Evolutionary conservation across 1,140 invertebrate genomes (phyloP).

Genomic region (Papilio polyxenes): DNA sequence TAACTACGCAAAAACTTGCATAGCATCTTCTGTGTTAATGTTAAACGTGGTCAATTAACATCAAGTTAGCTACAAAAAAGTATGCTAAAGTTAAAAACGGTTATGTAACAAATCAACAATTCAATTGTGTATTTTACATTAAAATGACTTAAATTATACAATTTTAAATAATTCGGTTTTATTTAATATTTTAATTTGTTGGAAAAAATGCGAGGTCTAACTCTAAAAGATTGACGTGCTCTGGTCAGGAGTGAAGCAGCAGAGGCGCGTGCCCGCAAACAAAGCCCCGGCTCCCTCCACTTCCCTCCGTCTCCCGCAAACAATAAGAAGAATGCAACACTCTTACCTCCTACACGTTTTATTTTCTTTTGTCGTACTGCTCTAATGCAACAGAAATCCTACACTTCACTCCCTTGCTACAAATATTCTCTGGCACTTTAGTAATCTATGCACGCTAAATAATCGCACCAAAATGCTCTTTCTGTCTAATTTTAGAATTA

Average conservation of each 20-base stretch:
- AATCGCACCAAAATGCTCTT: too few relatives aligned
- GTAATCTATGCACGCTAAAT: background rate
- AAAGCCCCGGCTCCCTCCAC: slow-evolving; percentile 49
- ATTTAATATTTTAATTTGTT: background rate
- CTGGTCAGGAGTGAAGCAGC: slow-evolving; percentile 43
- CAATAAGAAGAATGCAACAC: slow-evolving; percentile 63
- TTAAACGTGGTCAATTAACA: background rate
- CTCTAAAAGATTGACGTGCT: slow-evolving; percentile 49
- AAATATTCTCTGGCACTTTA: slow-evolving; percentile 21
- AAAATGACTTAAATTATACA: background rate
- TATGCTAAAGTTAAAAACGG: background rate
- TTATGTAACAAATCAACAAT: background rate
- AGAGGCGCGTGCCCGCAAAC: slow-evolving; percentile 61
- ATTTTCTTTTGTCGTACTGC: slow-evolving; percentile 53
- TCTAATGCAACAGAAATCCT: slow-evolving; percentile 51
- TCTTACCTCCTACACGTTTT: slow-evolving; percentile 50
- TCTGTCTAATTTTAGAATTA: too few relatives aligned
- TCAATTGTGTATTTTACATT: background rate
- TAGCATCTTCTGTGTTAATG: background rate
- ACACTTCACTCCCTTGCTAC: slow-evolving; percentile 29
- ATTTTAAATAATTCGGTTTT: background rate
- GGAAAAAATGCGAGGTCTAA: slow-evolving; percentile 28
- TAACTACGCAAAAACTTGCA: too few relatives aligned
- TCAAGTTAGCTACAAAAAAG: background rate
- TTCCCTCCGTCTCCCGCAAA: slow-evolving; percentile 42